These are phyloP conservation scores for Plebejus argus DNA, from an alignment of 2,888 invertebrate genomes.

Conservation along the genomic window DNA sequence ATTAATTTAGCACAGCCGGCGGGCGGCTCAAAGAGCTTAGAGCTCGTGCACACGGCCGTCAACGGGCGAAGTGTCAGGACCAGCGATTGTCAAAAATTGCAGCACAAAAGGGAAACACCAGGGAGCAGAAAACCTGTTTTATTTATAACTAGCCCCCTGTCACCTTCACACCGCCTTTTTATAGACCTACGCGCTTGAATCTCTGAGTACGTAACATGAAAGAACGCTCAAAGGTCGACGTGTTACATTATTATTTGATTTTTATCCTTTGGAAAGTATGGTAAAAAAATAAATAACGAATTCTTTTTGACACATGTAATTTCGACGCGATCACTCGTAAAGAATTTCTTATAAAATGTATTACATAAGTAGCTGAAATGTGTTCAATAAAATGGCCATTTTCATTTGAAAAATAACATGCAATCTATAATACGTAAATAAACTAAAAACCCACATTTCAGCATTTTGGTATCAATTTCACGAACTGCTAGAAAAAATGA, in stretches of 20 bases:
- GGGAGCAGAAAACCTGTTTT: slow-evolving; percentile 52
- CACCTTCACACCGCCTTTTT: slow-evolving; percentile 36
- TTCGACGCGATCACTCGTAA: slow-evolving; percentile 6
- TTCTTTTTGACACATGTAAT: slow-evolving; percentile 20
- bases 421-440: slow-evolving; percentile 38
- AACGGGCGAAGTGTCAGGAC: slow-evolving; percentile 49
- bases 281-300: slow-evolving; percentile 29
- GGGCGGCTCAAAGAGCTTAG: slow-evolving; percentile 31
- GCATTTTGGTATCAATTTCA: neutral
- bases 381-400: no score
- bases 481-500: neutral
- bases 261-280: slow-evolving; percentile 29
- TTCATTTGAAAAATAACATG: neutral
- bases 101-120: slow-evolving; percentile 51
- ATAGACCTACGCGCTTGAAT: slow-evolving; percentile 34
- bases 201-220: slow-evolving; percentile 32
- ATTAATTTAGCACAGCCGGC: slow-evolving; percentile 24
- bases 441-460: slow-evolving; percentile 12
- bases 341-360: neutral
- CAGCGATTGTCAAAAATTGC: slow-evolving; percentile 54
- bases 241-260: slow-evolving; percentile 32
- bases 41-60: slow-evolving; percentile 42
- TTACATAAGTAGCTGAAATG: neutral
- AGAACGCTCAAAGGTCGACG: slow-evolving; percentile 33
- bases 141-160: slow-evolving; percentile 45